These are phyloP conservation scores for Tautogolabrus adspersus DNA, from an alignment of 2,113 vertebrate species.

Conservation along the genomic window DNA sequence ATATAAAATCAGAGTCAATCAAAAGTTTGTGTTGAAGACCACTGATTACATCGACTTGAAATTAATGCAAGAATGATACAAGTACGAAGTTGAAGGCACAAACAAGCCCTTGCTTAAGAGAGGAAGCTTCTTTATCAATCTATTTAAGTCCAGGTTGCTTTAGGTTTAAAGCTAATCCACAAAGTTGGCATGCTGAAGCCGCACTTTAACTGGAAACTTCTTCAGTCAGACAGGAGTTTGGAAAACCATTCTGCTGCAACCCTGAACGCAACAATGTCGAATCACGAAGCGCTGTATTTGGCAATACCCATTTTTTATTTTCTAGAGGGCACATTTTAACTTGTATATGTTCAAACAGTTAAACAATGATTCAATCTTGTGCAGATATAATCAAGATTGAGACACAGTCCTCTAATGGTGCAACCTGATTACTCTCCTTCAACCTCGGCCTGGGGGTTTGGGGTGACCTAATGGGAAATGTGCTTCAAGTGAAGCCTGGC, in stretches of 20 bases:
- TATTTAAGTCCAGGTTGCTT: slow-evolving; percentile 6
- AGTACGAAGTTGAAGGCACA: not conserved
- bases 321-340: not conserved
- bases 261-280: not conserved
- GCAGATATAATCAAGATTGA: not conserved
- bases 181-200: not conserved
- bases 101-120: not conserved
- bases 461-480: no score
- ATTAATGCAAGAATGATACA: no score
- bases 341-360: not conserved
- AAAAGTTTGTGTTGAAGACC: no score
- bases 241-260: not conserved
- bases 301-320: not conserved
- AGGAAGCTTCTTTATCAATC: not conserved
- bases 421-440: no score
- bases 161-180: slow-evolving; percentile 10
- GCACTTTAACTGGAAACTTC: not conserved
- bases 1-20: no score
- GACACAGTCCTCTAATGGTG: no score
- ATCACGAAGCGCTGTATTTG: not conserved
- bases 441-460: no score
- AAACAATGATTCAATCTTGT: no score
- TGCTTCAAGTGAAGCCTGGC: no score
- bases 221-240: not conserved
- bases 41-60: no score